Evolutionary conservation across 2,113 vertebrate species (phyloP).

Genomic region (Petrocephalus zakoni): DNA sequence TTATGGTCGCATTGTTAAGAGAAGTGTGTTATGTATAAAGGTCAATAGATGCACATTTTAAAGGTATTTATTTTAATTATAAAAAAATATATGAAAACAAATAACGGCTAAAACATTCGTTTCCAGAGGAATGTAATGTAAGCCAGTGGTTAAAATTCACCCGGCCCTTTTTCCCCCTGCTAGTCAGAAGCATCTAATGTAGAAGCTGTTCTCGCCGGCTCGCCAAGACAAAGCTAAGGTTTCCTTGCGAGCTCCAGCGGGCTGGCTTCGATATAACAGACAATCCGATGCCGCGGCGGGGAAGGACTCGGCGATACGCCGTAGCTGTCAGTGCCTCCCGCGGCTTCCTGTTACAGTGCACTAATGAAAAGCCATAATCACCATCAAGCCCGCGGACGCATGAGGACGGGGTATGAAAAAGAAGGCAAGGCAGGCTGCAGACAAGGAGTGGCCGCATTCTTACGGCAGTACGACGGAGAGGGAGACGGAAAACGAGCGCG

Average conservation of each 20-base stretch:
- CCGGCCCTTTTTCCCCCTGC: not conserved
- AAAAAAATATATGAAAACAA: not conserved
- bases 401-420: not conserved
- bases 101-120: not conserved
- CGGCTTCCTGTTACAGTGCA: not conserved
- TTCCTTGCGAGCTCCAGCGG: not conserved
- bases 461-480: not conserved
- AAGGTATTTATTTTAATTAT: not conserved
- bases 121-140: not conserved
- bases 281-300: not conserved
- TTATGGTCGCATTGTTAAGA: not conserved
- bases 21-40: not conserved
- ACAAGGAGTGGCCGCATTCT: not conserved
- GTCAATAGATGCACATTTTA: not conserved
- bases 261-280: not conserved
- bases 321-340: not conserved
- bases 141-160: not conserved
- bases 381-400: not conserved
- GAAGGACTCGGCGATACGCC: not conserved
- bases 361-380: conserved; percentile 1
- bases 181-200: not conserved
- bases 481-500: not conserved
- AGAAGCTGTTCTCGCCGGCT: not conserved
- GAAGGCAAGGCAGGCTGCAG: not conserved
- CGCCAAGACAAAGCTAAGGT: not conserved